These are phyloP conservation scores for Sebastes goodei DNA, from an alignment of 2,797 vertebrate genomes.

Conservation along the genomic window DNA sequence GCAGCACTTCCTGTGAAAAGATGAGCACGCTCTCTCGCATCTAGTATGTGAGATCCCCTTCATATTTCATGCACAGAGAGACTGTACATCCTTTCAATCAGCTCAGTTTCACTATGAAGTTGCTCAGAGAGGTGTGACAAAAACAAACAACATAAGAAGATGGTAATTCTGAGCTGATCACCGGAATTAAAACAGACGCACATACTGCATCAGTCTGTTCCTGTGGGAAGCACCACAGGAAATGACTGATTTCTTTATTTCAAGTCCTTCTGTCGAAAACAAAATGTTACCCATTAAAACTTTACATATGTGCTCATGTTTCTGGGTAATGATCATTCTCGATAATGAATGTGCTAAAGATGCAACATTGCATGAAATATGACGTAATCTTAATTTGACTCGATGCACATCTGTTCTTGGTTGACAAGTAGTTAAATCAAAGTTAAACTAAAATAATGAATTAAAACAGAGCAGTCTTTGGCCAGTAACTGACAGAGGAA, in stretches of 20 bases:
- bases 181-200: not conserved
- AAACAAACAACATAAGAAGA: not conserved
- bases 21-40: constrained; percentile 27
- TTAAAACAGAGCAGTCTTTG: not conserved
- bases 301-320: not conserved
- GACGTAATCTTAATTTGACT: not conserved
- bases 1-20: constrained; percentile 42
- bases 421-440: not conserved
- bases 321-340: not conserved
- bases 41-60: not conserved
- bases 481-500: not conserved
- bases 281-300: not conserved
- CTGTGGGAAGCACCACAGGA: not conserved
- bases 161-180: no score
- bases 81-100: not conserved
- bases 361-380: not conserved
- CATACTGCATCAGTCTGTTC: not conserved
- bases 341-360: not conserved
- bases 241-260: not conserved
- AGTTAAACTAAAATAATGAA: not conserved
- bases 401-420: not conserved
- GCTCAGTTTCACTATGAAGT: not conserved
- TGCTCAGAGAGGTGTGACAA: not conserved
- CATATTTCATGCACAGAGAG: not conserved
- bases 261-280: not conserved